Evolutionary conservation across 2,113 vertebrate species (phyloP), one percentile per base, ranked within the genome.

Genomic region (Amphiprion percula): DNA sequence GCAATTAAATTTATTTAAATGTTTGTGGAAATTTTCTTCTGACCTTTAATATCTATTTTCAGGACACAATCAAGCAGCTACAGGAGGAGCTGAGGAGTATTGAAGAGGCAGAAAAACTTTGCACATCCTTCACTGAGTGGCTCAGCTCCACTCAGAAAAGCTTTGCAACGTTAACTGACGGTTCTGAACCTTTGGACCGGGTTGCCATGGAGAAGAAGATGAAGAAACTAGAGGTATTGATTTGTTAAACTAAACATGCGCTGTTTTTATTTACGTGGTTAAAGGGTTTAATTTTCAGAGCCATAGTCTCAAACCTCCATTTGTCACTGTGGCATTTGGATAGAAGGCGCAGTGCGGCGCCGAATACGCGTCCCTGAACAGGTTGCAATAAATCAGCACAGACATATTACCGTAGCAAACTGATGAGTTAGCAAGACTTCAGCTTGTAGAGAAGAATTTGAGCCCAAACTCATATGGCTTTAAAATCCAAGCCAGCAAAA

Each of bases 41-140:
- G 26, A 64, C 19, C 3, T 69, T 44, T 24, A 0, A n/a, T 73
- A 41, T 67, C 1, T 39, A 46, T 59, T 82, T 83, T 68, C 77
- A 99, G 98, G 98, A 99, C 67, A 96, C 95, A 90, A 93, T 97
- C 69, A 97, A 97, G 84, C 96, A 96, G 83, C 91, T 99, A 30
- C 96, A 97, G 86, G 96, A 99, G 85, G 98, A 99, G 90, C 92
- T 97, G 68, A 95, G 87, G 77, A 96, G 93, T 87, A 94, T 98
- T 21, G 95, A 97, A 19, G 97, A 99, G 79, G 96, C 97, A 2
- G 96, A 97, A 46, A 87, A 92, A 12, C 94, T 96, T 68, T 95
- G 98, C 56, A 80, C 76, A 49, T 91, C 94, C 80, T 99, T 97
- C 85, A 93, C 93, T 0, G 95, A 97, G 50, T 99, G 98, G 98